Percentiles rank a stretch among this genome's conserved stretches.
Evolutionary conservation across 92 coral and sea anemone genomes (phyloP).

Genomic region (Porites lobata): DNA sequence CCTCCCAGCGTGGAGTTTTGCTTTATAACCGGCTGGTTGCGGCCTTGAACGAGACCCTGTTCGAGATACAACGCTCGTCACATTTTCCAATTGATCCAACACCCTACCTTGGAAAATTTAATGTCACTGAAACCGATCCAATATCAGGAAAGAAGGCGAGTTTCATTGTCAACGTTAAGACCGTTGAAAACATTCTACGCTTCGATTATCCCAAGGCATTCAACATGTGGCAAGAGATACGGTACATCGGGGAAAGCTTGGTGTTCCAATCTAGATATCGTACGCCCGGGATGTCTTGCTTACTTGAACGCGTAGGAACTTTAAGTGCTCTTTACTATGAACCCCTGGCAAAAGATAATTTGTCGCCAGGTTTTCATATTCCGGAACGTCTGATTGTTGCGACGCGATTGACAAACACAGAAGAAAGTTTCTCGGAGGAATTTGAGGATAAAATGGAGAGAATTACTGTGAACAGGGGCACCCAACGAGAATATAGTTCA

Average conservation of each 20-base stretch:
- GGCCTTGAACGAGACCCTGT: not conserved
- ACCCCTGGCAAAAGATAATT: not conserved
- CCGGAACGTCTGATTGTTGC: constrained; percentile 25
- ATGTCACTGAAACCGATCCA: not conserved
- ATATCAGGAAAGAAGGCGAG: not conserved
- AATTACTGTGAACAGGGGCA: too few species aligned
- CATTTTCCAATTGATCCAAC: not conserved
- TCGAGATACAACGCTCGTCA: not conserved
- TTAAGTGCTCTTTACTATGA: constrained; percentile 19
- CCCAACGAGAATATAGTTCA: too few species aligned
- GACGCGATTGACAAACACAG: constrained; percentile 3
- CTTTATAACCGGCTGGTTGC: not conserved
- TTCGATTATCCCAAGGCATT: too few species aligned
- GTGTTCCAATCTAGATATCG: not conserved
- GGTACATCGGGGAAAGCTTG: not conserved
- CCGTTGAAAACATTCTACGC: not conserved
- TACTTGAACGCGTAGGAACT: not conserved
- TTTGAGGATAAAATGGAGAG: not conserved
- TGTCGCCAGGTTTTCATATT: constrained; percentile 27
- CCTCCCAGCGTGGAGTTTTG: not conserved
- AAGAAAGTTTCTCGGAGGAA: constrained; percentile 2
- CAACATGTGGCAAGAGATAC: not conserved
- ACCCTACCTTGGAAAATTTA: not conserved
- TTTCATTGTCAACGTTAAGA: not conserved
- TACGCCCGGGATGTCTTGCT: not conserved